These are phyloP conservation scores for Puntigrus tetrazona DNA, from an alignment of 2,113 vertebrate species.

Conservation along the genomic window DNA sequence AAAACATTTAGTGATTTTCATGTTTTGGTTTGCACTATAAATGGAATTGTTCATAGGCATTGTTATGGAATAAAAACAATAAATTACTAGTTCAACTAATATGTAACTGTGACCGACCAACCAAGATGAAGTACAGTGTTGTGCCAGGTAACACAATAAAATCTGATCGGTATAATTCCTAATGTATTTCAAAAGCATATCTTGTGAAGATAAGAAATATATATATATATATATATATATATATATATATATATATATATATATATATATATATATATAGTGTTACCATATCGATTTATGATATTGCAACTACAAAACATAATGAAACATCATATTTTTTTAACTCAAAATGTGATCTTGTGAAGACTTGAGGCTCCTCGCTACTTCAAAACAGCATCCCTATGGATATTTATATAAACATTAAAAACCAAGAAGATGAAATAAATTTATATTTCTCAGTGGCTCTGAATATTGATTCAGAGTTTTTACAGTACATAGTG, in stretches of 20 bases:
- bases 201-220: too few species aligned
- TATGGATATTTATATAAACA: background rate
- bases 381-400: background rate
- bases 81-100: too few species aligned
- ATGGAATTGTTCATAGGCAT: background rate
- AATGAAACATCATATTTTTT: background rate
- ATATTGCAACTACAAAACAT: background rate
- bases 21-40: background rate
- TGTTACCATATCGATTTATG: background rate
- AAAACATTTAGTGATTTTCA: background rate
- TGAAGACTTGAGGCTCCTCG: background rate
- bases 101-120: too few species aligned
- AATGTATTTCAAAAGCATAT: too few species aligned
- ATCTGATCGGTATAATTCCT: background rate
- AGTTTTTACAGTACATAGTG: background rate
- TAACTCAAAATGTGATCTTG: background rate
- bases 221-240: too few species aligned
- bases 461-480: background rate
- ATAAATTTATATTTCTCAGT: background rate
- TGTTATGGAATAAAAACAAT: too few species aligned
- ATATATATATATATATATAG: background rate
- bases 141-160: background rate
- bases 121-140: too few species aligned
- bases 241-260: too few species aligned
- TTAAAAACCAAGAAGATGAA: background rate